Evolutionary conservation across 1,140 invertebrate genomes (phyloP).

Genomic region (Drosophila orena): DNA sequence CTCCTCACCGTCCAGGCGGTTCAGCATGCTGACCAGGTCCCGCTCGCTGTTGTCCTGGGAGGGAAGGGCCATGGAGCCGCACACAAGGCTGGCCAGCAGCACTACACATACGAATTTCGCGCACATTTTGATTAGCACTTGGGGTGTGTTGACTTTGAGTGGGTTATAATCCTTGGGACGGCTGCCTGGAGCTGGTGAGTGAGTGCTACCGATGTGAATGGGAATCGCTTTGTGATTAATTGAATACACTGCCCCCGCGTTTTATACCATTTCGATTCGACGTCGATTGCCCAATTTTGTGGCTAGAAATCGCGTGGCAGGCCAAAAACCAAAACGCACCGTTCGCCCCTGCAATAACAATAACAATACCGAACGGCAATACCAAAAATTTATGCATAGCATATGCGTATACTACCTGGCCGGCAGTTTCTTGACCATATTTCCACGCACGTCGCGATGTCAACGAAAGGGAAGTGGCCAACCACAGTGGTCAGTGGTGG

Average conservation of each 20-base stretch:
- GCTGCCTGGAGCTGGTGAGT: conserved; percentile 53
- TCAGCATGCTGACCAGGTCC: conserved; percentile 85
- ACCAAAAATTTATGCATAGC: conserved; percentile 67
- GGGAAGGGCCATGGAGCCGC: conserved; percentile 70
- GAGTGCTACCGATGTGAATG: conserved; percentile 78
- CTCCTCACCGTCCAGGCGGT: conserved; percentile 84
- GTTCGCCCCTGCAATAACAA: conserved; percentile 52
- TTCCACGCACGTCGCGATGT: conserved; percentile 72
- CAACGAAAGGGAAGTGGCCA: conserved; percentile 81
- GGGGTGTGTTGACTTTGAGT: conserved; percentile 19
- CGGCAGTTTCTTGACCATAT: conserved; percentile 79
- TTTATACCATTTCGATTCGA: conserved; percentile 77
- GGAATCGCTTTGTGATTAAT: conserved; percentile 84
- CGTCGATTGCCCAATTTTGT: conserved; percentile 68
- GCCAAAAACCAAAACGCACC: conserved; percentile 55
- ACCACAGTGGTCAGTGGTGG: not conserved
- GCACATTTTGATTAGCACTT: conserved; percentile 70
- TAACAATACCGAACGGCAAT: conserved; percentile 26
- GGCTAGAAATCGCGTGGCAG: conserved; percentile 68
- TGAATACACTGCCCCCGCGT: conserved; percentile 70
- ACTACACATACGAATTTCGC: conserved; percentile 84
- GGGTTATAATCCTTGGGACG: conserved; percentile 63
- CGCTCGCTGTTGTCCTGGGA: conserved; percentile 83
- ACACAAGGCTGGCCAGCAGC: conserved; percentile 78
- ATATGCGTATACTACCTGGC: conserved; percentile 68